Base-by-base conservation (phyloP, 2,113 vertebrate genomes). In the Callipepla californica region DNA sequence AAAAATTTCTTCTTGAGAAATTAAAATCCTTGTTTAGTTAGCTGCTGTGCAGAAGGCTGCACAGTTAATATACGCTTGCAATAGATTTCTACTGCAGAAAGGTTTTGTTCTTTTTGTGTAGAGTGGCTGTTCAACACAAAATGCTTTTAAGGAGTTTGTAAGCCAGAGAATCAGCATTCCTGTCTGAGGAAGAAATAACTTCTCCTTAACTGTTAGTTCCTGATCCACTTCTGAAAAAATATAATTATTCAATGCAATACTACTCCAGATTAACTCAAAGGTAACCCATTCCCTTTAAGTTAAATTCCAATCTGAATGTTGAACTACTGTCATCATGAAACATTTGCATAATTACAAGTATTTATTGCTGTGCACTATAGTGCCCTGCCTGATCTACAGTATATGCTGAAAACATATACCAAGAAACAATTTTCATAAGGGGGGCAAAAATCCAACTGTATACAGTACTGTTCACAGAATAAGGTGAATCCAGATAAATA, bases 181-280 rank as follows among this genome's bases (percentile, higher is more conserved):
- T 38, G 17, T 10, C 19, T 47, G 28, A 77, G 70, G 58, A 80
- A 59, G 20, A 7, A 75, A 7, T 5, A 25, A 8, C 38, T 89
- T 74, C 25, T 70, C 9, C 9, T 78, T 67, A 48, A 50, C 42
- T 77, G 32, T 67, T 36, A 36, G 7, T 36, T 36, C 36, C 36
- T 36, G 36, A 36, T 36, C 36, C 36, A 36, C 36, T 36, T 36
- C 36, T 36, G 36, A 36, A 36, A 36, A 36, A 36, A 7, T 36
- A 36, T 36, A 36, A 36, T 36, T 36, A 36, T 74, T 83, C 55
- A 58, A 5, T 59, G 23, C 73, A 38, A 61, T 92, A 36, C 17
- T 58, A 14, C 67, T 63, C 30, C 80, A 38, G 87, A 78, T 85
- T 95, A 88, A 74, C 88, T 77, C 19, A 66, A 80, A 77, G 25